Evolutionary conservation across 1,140 invertebrate genomes (phyloP).

Genomic region (Caenorhabditis inopinata): DNA sequence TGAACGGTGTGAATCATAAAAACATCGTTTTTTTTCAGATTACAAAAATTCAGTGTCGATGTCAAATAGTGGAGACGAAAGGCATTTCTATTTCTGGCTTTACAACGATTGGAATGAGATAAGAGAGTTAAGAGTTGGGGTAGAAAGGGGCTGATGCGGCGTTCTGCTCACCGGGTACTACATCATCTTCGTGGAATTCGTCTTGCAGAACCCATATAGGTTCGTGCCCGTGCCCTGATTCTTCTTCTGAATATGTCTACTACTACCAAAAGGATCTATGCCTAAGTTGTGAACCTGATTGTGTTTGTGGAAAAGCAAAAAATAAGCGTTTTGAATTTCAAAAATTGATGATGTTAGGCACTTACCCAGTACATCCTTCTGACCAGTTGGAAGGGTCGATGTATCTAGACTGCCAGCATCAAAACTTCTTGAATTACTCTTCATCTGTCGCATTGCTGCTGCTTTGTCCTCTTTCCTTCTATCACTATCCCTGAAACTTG

Average conservation of each 20-base stretch:
- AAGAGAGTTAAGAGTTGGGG: background rate
- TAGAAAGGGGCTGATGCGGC: slow-evolving; percentile 10
- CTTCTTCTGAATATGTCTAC: slow-evolving; percentile 25
- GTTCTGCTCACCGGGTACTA: slow-evolving; percentile 38
- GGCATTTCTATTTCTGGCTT: too few relatives aligned
- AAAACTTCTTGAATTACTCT: slow-evolving; percentile 42
- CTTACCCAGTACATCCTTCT: slow-evolving; percentile 47
- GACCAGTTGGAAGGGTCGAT: slow-evolving; percentile 27
- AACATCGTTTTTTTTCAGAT: too few relatives aligned
- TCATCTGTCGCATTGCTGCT: slow-evolving; percentile 29
- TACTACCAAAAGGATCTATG: background rate
- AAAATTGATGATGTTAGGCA: too few relatives aligned
- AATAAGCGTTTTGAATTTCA: too few relatives aligned
- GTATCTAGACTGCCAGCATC: slow-evolving; percentile 38
- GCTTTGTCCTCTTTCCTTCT: slow-evolving; percentile 23
- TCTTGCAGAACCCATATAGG: slow-evolving; percentile 22
- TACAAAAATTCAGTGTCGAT: too few relatives aligned
- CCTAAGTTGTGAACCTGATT: background rate
- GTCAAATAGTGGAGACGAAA: too few relatives aligned
- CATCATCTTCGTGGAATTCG: slow-evolving; percentile 35
- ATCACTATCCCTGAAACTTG: slow-evolving; percentile 34
- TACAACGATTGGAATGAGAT: too few relatives aligned
- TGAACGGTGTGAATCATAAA: too few relatives aligned
- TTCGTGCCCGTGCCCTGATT: slow-evolving; percentile 13
- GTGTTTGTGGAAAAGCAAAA: too few relatives aligned